A percentile compares a stretch with the other conserved stretches of the same genome.
These are phyloP conservation scores for Rhabditoides inermis DNA, from an alignment of 2,888 invertebrate species.

Conservation along the genomic window DNA sequence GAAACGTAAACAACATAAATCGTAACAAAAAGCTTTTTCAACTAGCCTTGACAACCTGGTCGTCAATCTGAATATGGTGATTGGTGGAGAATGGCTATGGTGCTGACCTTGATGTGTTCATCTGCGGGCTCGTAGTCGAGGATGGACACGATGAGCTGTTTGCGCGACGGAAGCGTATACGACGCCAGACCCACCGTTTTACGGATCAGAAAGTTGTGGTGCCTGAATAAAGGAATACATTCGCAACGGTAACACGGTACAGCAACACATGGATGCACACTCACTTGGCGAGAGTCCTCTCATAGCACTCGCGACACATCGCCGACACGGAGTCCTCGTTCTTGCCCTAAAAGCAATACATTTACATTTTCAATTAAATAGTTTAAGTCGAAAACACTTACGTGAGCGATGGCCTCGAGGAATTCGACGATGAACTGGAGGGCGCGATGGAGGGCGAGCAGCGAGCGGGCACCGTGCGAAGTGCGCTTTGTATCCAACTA, in stretches of 20 bases:
- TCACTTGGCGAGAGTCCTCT: slow-evolving; percentile 21
- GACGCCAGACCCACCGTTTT: slow-evolving; percentile 29
- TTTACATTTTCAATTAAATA: too few relatives aligned
- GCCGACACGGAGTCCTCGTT: slow-evolving; percentile 18
- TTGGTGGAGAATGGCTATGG: too few relatives aligned
- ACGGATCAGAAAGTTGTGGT: slow-evolving; percentile 28
- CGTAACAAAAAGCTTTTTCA: too few relatives aligned
- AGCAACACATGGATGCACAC: background rate
- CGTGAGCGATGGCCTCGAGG: slow-evolving; percentile 11
- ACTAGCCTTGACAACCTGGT: too few relatives aligned
- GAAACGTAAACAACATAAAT: too few relatives aligned
- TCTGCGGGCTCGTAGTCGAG: too few relatives aligned
- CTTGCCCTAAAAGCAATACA: too few relatives aligned
- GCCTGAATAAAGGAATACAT: slow-evolving; percentile 10
- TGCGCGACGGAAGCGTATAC: slow-evolving; percentile 22
- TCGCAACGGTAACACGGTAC: background rate
- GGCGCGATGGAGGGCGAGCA: background rate
- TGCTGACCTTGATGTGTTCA: too few relatives aligned
- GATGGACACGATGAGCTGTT: slow-evolving; percentile 20
- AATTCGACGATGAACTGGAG: slow-evolving; percentile 26
- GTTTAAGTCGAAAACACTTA: too few relatives aligned
- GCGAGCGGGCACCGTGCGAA: background rate
- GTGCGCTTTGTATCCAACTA: background rate
- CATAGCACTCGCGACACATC: slow-evolving; percentile 25
- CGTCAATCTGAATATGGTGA: too few relatives aligned